Percentiles rank a stretch among this genome's conserved stretches.
These are phyloP conservation scores for Carassius auratus DNA, from an alignment of 2,113 vertebrate species.

Conservation along the genomic window DNA sequence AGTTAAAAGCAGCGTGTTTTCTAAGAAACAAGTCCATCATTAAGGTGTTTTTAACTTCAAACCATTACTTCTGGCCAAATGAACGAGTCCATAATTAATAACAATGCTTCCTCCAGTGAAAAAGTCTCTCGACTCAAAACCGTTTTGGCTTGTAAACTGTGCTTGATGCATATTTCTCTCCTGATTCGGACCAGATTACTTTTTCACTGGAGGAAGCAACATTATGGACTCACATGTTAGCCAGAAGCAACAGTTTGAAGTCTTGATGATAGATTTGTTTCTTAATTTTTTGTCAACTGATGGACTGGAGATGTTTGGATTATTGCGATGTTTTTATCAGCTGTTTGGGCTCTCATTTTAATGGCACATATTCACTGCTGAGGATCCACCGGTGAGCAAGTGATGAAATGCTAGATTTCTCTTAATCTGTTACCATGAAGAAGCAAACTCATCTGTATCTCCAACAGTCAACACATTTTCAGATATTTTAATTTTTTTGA, in stretches of 20 bases:
- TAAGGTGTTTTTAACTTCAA: background rate
- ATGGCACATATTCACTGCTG: background rate
- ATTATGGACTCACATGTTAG: background rate
- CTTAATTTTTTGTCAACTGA: background rate
- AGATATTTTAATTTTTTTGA: background rate
- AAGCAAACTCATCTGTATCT: background rate
- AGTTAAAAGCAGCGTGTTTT: background rate
- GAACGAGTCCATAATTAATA: background rate
- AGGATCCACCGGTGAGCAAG: background rate
- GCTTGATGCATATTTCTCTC: background rate
- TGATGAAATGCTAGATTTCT: background rate
- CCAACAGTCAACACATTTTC: background rate
- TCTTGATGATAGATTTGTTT: background rate
- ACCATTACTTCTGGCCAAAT: background rate
- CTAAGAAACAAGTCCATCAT: background rate
- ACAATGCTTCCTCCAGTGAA: background rate
- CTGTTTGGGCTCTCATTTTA: background rate
- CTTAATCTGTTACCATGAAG: background rate
- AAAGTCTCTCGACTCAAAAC: background rate
- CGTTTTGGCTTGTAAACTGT: background rate
- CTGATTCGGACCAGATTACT: background rate
- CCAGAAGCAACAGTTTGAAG: background rate
- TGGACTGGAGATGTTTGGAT: background rate
- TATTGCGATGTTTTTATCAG: background rate
- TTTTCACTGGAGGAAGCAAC: background rate